Percentiles rank a stretch among this genome's conserved stretches.
Conservation (phyloP, 2,113 vertebrate species). For the Triplophysa dalaica region DNA sequence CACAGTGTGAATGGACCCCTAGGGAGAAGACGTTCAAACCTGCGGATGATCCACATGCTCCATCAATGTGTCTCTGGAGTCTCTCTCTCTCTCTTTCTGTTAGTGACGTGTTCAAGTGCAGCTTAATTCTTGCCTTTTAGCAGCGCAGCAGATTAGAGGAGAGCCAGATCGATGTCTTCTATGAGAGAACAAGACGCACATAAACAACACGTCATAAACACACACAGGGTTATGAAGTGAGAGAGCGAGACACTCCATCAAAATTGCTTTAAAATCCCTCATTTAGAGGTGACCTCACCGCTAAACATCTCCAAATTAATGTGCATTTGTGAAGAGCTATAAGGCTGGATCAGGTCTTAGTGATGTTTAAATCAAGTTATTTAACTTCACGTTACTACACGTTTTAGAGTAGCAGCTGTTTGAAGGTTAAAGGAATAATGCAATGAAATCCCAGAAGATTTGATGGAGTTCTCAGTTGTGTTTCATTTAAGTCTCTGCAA, state of each 20-base stretch:
- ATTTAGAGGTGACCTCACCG: background rate
- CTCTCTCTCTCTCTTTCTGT: background rate
- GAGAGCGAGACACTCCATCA: background rate
- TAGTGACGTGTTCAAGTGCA: background rate
- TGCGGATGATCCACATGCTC: background rate
- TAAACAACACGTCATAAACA: background rate
- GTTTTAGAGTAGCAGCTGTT: background rate
- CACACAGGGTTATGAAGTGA: background rate
- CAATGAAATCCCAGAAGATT: no score
- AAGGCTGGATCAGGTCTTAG: background rate
- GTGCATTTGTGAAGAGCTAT: background rate
- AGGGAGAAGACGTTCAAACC: background rate
- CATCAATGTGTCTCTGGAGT: conserved; percentile 4
- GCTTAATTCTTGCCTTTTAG: conserved; percentile 18
- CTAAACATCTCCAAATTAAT: background rate
- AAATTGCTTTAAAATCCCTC: background rate
- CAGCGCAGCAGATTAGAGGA: conserved; percentile 14
- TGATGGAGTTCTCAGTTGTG: no score
- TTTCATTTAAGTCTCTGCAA: background rate
- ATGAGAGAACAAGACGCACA: background rate
- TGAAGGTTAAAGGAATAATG: background rate
- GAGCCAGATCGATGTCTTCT: conserved; percentile 2
- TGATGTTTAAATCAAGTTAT: background rate
- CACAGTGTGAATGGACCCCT: background rate
- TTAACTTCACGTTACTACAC: background rate